Conservation (phyloP, 2,888 invertebrate genomes). For the Ischnus inquisitorius region DNA sequence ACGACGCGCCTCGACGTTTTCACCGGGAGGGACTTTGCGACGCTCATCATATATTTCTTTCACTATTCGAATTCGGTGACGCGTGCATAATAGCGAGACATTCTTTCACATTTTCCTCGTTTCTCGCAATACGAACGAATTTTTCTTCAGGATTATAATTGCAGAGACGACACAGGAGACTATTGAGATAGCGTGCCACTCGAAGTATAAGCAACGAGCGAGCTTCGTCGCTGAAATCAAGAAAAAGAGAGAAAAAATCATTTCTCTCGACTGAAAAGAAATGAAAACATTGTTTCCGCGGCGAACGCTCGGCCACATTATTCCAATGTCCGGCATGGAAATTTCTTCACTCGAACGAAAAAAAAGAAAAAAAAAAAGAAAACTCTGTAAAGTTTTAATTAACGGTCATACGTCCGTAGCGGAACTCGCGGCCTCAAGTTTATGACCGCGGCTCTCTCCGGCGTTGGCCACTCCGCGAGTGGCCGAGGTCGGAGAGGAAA, state of each 20-base stretch:
- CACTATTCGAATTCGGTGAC: background rate
- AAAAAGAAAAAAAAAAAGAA: no score
- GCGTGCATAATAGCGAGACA: background rate
- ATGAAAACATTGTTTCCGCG: constrained; percentile 12
- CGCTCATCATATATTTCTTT: background rate
- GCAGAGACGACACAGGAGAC: background rate
- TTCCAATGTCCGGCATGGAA: constrained; percentile 66
- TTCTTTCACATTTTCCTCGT: background rate
- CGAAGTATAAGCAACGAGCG: no score
- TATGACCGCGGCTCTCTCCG: constrained; percentile 70
- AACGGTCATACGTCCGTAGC: constrained; percentile 80
- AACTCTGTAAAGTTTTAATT: constrained; percentile 79
- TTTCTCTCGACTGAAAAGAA: background rate
- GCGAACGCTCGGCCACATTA: background rate
- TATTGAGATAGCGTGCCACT: background rate
- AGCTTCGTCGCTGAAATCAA: background rate
- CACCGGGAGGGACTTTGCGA: constrained; percentile 18
- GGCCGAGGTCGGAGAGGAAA: constrained; percentile 44
- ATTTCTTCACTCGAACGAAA: constrained; percentile 75
- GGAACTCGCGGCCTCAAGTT: constrained; percentile 69
- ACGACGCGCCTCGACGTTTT: constrained; percentile 30
- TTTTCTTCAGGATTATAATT: constrained; percentile 4
- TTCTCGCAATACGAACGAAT: background rate
- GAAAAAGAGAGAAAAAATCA: background rate
- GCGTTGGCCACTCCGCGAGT: constrained; percentile 33